Conservation (phyloP, 2,113 vertebrate species). For the Chloropsis hardwickii region DNA sequence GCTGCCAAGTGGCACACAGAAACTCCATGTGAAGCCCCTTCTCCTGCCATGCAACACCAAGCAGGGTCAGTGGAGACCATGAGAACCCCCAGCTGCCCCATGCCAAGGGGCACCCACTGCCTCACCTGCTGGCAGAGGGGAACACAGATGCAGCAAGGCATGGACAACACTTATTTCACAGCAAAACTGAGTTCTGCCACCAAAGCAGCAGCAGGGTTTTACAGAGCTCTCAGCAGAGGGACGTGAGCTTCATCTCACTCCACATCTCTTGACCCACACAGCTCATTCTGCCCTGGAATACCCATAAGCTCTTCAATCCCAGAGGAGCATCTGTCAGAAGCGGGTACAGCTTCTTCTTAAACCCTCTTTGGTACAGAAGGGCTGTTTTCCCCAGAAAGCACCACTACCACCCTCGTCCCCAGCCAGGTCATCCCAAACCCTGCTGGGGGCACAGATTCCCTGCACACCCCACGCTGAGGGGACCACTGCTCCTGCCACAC, state of each 20-base stretch:
- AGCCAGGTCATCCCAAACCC: not conserved
- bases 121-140: not conserved
- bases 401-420: not conserved
- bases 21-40: not conserved
- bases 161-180: not conserved
- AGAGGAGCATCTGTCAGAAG: not conserved
- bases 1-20: no score
- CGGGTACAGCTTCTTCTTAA: not conserved
- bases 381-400: not conserved
- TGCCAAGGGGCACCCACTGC: not conserved
- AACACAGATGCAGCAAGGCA: not conserved
- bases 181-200: not conserved
- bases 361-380: not conserved
- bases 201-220: not conserved
- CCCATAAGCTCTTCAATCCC: not conserved
- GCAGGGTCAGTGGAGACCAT: not conserved
- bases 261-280: not conserved
- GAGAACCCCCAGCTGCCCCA: rapidly evolving
- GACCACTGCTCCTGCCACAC: not conserved
- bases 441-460: not conserved
- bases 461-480: not conserved
- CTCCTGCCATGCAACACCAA: rapidly evolving
- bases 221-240: rapidly evolving
- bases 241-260: not conserved
- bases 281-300: not conserved